These are phyloP conservation scores for Pristionchus entomophagus DNA, from an alignment of 2,888 invertebrate genomes.

Conservation along the genomic window DNA sequence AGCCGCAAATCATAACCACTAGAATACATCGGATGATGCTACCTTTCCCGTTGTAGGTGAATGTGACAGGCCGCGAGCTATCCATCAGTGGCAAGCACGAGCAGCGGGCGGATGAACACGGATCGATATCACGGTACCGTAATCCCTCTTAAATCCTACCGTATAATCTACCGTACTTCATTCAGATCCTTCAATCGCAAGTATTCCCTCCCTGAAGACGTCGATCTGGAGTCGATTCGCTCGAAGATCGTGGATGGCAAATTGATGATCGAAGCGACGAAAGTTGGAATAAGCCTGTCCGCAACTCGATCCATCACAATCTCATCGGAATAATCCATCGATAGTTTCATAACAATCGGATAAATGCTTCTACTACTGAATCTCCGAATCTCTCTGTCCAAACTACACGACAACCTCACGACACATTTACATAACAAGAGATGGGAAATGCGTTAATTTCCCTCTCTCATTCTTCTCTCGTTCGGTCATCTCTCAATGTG, in stretches of 20 bases:
- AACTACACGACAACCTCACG: no score
- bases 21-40: not conserved
- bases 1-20: not conserved
- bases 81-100: not conserved
- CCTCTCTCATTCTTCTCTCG: not conserved
- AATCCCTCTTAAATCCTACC: not conserved
- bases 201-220: not conserved
- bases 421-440: not conserved
- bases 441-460: not conserved
- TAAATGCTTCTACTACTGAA: not conserved
- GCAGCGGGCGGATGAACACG: not conserved
- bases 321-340: not conserved
- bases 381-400: no score
- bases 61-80: not conserved
- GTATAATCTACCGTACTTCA: not conserved
- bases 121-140: constrained; percentile 19
- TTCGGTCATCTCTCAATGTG: constrained; percentile 25
- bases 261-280: not conserved
- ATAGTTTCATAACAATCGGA: not conserved
- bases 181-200: constrained; percentile 11
- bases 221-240: not conserved
- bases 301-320: not conserved
- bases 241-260: constrained; percentile 3
- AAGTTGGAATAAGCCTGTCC: not conserved
- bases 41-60: not conserved